Base-by-base conservation (phyloP, 1,140 invertebrate species). In the Steinernema feltiae region DNA sequence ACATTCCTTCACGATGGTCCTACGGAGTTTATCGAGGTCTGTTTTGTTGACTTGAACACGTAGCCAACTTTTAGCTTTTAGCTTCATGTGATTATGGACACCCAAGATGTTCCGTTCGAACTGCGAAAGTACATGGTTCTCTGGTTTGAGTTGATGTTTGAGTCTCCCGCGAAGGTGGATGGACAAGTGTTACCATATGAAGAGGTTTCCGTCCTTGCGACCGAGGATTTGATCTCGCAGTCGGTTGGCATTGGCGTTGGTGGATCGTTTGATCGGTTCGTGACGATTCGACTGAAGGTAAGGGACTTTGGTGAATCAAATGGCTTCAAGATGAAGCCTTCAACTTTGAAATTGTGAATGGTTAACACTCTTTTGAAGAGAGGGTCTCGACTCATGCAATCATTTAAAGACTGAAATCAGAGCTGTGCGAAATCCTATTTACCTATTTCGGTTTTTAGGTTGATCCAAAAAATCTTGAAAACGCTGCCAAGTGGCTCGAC, bases 21-120 rank as follows among this genome's bases (percentile, higher is more conserved):
- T 76, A 92, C 92, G 0, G 92, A 93, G 84, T 94, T 94, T 88
- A 90, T 94, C 78, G 92, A 93, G n/a, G n/a, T n/a, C n/a, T n/a
- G n/a, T n/a, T n/a, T n/a, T n/a, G n/a, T n/a, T n/a, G n/a, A n/a
- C n/a, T n/a, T n/a, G n/a, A n/a, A n/a, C n/a, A n/a, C n/a, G n/a
- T n/a, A n/a, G n/a, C n/a, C n/a, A n/a, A n/a, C n/a, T n/a, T n/a
- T n/a, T n/a, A n/a, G n/a, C n/a, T n/a, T n/a, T n/a, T n/a, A n/a
- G 74, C 84, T 93, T 89, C 88, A 91, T 91, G 81, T 87, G 21
- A 84, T 93, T 18, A 88, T 94, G 86, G 91, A 95, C 87, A 93
- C 92, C 1, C 89, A 88, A 7, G 76, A 85, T n/a, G 78, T 94
- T 21, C 87, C 90, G 0, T 82, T 87, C 75, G 86, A 90, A 1